Evolutionary conservation across 2,113 vertebrate genomes (phyloP).

Genomic region (Gymnarchus niloticus): DNA sequence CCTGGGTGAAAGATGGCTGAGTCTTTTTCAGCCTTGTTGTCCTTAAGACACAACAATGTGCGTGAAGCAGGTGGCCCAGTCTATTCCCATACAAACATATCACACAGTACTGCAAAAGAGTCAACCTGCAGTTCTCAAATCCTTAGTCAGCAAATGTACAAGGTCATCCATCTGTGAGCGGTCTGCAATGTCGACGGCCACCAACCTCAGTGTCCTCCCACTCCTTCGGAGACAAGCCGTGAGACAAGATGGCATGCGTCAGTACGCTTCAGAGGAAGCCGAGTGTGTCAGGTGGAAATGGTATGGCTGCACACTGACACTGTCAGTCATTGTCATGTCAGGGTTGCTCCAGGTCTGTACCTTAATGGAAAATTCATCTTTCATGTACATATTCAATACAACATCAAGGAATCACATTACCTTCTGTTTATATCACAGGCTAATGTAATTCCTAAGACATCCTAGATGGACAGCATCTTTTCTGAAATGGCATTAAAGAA

Average conservation of each 20-base stretch:
- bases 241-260: constrained; percentile 17
- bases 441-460: too few relatives aligned
- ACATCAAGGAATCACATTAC: background rate
- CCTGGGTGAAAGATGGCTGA: constrained; percentile 53
- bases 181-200: constrained; percentile 48
- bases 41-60: constrained; percentile 36
- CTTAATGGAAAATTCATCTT: constrained; percentile 56
- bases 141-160: constrained; percentile 24
- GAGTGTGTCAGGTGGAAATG: background rate
- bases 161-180: constrained; percentile 47
- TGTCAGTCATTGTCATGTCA: constrained; percentile 48
- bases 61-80: background rate
- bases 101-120: background rate
- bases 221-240: constrained; percentile 43
- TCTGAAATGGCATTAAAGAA: background rate
- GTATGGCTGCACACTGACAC: constrained; percentile 40
- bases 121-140: background rate
- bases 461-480: too few relatives aligned
- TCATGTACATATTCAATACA: constrained; percentile 53
- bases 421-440: background rate
- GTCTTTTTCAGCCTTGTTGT: constrained; percentile 59
- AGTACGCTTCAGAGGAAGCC: background rate
- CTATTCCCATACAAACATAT: background rate
- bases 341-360: constrained; percentile 58
- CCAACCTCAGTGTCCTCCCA: constrained; percentile 51